Conservation (phyloP, 2,113 vertebrate genomes). For the Spizaetus ornatus region DNA sequence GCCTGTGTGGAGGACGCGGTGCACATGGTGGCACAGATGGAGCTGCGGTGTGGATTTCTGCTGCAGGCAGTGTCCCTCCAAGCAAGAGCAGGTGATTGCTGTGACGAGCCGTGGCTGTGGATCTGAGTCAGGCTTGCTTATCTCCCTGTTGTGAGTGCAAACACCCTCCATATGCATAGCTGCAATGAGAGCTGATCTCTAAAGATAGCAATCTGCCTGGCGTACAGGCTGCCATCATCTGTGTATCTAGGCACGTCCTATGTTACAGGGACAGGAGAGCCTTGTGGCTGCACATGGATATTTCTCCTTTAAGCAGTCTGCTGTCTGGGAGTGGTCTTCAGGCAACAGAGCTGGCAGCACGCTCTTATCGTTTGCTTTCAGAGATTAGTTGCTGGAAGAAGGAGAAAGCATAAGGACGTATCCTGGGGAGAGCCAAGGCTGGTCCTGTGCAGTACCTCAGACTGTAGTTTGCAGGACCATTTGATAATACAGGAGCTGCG, state of each 20-base stretch:
- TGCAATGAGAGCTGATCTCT: not conserved
- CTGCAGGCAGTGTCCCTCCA: not conserved
- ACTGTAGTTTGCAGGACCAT: not conserved
- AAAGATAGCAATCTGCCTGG: conserved; percentile 46
- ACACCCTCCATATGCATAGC: conserved; percentile 58
- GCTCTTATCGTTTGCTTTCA: not conserved
- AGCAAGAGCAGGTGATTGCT: not conserved
- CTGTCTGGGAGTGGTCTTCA: not conserved
- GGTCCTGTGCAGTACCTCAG: not conserved
- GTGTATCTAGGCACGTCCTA: not conserved
- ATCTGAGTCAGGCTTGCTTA: not conserved
- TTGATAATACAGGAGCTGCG: not conserved
- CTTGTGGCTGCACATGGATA: not conserved
- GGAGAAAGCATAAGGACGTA: not conserved
- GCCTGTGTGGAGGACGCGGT: not conserved
- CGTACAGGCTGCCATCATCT: not conserved
- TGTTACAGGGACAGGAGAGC: not conserved
- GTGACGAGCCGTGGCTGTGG: not conserved
- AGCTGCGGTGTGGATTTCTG: conserved; percentile 51
- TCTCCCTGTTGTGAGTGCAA: conserved; percentile 75
- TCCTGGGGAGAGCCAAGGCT: not conserved
- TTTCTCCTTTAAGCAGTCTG: not conserved
- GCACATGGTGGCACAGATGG: conserved; percentile 58
- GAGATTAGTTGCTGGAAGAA: not conserved
- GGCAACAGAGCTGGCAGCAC: conserved; percentile 12